Evolutionary conservation across 2,797 vertebrate genomes (phyloP).

Genomic region (Propithecus perrieri): DNA sequence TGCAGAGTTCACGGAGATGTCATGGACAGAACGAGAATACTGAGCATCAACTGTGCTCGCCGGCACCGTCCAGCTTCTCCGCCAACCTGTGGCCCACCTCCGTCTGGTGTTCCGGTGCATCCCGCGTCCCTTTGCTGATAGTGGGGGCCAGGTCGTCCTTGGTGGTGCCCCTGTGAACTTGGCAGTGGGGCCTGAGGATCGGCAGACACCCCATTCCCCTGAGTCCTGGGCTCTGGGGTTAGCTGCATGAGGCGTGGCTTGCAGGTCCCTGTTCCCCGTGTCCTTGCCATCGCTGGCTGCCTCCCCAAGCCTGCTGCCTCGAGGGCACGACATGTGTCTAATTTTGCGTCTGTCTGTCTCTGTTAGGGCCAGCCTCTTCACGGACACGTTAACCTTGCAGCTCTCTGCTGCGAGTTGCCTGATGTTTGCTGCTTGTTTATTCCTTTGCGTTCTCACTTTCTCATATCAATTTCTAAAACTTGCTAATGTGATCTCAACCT

Average conservation of each 20-base stretch:
- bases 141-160: not conserved
- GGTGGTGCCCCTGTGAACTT: not conserved
- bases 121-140: no score
- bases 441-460: not conserved
- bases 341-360: not conserved
- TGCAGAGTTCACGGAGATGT: not conserved
- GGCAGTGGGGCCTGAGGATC: not conserved
- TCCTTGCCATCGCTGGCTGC: not conserved
- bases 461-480: not conserved
- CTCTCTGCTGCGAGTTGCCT: not conserved
- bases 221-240: not conserved
- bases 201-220: not conserved
- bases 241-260: not conserved
- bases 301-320: not conserved
- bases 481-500: not conserved
- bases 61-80: not conserved
- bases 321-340: not conserved
- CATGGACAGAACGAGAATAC: not conserved
- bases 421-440: not conserved
- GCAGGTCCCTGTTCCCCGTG: not conserved
- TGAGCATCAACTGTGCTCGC: no score
- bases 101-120: not conserved
- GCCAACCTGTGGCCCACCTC: not conserved
- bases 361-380: not conserved
- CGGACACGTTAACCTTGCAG: not conserved